These are phyloP conservation scores for Muricea muricata DNA, from an alignment of 92 coral and sea anemone genomes.

Conservation along the genomic window DNA sequence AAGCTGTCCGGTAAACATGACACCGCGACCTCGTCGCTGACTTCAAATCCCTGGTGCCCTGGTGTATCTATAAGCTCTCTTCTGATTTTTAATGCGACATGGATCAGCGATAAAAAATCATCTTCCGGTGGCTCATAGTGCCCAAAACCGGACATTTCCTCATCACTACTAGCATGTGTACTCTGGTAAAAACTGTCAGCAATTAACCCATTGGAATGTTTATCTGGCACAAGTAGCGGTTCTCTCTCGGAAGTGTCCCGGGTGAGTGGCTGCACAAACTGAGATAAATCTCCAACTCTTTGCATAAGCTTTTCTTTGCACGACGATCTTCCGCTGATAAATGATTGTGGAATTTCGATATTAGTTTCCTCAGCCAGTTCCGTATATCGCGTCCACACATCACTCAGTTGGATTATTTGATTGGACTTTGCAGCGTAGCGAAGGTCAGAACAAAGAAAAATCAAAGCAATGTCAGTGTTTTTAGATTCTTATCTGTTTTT, in stretches of 20 bases:
- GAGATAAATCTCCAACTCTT: neutral
- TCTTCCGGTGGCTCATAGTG: slow-evolving; percentile 17
- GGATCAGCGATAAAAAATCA: slow-evolving; percentile 22
- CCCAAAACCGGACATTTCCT: slow-evolving; percentile 41
- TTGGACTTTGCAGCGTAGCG: neutral
- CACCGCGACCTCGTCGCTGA: slow-evolving; percentile 6
- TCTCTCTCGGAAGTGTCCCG: neutral
- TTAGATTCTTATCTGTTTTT: neutral
- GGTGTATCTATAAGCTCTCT: slow-evolving; percentile 21
- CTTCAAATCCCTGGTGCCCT: slow-evolving; percentile 19
- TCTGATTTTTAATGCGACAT: slow-evolving; percentile 35
- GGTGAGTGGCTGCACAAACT: neutral
- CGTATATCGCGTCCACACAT: neutral
- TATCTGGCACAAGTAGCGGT: neutral
- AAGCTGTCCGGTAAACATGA: slow-evolving; percentile 33
- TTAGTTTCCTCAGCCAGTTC: neutral
- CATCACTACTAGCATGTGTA: neutral
- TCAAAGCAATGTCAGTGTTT: slow-evolving; percentile 18
- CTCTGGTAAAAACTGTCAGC: no score
- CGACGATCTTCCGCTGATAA: neutral
- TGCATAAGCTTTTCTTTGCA: neutral
- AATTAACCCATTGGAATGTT: neutral
- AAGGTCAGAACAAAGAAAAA: slow-evolving; percentile 18
- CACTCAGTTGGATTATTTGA: neutral
- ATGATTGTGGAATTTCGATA: neutral